These are phyloP conservation scores for Cecidostiba fungosa DNA, from an alignment of 2,888 invertebrate genomes.

Conservation along the genomic window DNA sequence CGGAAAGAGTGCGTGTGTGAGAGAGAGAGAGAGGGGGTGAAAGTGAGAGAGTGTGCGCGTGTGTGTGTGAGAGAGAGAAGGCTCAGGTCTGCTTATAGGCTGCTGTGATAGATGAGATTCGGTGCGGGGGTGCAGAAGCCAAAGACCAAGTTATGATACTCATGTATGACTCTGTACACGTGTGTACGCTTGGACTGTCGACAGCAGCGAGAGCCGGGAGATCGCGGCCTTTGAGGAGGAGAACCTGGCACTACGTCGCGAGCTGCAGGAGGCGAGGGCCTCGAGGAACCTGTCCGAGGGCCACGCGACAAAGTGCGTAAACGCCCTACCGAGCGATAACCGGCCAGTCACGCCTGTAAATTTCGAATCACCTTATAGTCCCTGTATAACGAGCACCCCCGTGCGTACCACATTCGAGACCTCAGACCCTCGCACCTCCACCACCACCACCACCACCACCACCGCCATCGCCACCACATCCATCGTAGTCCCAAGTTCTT, in stretches of 20 bases:
- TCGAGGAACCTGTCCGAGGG: slow-evolving; percentile 76
- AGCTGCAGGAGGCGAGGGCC: slow-evolving; percentile 78
- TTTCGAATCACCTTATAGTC: slow-evolving; percentile 59
- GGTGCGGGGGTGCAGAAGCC: slow-evolving; percentile 9
- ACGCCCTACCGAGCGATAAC: slow-evolving; percentile 46
- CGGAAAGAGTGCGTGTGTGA: too few relatives aligned
- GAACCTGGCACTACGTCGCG: slow-evolving; percentile 76
- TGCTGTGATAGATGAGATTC: not conserved
- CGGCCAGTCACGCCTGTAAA: slow-evolving; percentile 53
- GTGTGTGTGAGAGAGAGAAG: not conserved
- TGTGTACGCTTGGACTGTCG: slow-evolving; percentile 30
- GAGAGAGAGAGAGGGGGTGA: not conserved
- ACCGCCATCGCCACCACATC: not conserved
- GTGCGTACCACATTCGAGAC: slow-evolving; percentile 68
- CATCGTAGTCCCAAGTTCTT: slow-evolving; percentile 17
- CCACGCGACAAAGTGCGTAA: slow-evolving; percentile 79
- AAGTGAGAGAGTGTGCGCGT: not conserved
- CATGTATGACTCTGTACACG: not conserved
- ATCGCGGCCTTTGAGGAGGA: slow-evolving; percentile 79
- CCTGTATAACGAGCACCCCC: slow-evolving; percentile 77
- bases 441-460: slow-evolving; percentile 37
- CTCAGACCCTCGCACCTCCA: slow-evolving; percentile 26
- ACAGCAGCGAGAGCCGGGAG: slow-evolving; percentile 75
- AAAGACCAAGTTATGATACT: slow-evolving; percentile 20
- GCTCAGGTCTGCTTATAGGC: not conserved